These are phyloP conservation scores for Brachyistius frenatus DNA, from an alignment of 2,113 vertebrate species.

Conservation along the genomic window DNA sequence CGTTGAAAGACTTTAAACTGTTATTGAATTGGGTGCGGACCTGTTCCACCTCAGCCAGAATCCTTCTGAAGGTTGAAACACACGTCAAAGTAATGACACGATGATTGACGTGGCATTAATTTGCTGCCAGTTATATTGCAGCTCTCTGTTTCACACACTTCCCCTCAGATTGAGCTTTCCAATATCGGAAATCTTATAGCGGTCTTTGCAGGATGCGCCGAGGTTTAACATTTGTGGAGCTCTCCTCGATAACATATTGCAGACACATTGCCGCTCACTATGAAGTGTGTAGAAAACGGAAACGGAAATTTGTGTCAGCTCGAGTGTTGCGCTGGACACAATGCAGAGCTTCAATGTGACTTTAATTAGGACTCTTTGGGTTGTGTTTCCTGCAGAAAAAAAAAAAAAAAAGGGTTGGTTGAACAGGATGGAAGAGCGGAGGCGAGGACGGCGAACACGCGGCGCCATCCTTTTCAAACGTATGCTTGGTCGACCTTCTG, in stretches of 20 bases:
- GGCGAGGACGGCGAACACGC: constrained; percentile 12
- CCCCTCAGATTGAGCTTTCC: neutral
- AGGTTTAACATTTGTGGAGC: neutral
- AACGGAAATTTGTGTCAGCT: constrained; percentile 17
- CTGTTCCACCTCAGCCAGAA: too few species aligned
- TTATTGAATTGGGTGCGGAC: too few species aligned
- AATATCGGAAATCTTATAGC: neutral
- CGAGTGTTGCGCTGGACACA: neutral
- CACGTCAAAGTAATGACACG: neutral
- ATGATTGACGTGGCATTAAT: constrained; percentile 23
- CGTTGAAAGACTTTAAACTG: neutral
- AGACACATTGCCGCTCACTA: constrained; percentile 29
- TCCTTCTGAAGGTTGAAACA: too few species aligned
- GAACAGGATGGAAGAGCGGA: constrained; percentile 47
- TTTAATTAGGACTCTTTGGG: constrained; percentile 58
- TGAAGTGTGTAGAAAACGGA: constrained; percentile 41
- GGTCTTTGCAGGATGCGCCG: neutral
- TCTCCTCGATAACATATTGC: constrained; percentile 27
- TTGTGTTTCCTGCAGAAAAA: constrained; percentile 52
- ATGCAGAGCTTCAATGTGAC: constrained; percentile 42
- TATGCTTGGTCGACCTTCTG: constrained; percentile 22
- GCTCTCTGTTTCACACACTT: neutral
- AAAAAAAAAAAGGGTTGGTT: constrained; percentile 16
- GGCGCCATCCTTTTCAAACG: constrained; percentile 28
- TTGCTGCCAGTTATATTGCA: neutral